Conservation (phyloP, 2,797 vertebrate species). For the Gallinago stenura region DNA sequence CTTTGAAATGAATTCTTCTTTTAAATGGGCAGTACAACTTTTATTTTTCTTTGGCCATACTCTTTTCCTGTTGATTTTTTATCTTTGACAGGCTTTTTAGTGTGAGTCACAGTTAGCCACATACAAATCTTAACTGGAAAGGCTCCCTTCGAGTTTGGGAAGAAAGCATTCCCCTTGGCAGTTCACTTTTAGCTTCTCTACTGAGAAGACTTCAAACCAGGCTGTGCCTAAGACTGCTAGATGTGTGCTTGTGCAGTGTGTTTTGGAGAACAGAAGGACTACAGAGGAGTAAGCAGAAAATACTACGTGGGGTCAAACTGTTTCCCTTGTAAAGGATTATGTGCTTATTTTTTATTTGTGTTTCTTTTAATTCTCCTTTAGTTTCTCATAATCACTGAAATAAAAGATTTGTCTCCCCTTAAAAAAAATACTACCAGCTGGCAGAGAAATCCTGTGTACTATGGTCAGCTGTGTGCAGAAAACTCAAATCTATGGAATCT, state of each 20-base stretch:
- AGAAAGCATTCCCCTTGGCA: neutral
- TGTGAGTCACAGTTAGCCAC: neutral
- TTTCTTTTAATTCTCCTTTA: neutral
- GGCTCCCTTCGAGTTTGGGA: neutral
- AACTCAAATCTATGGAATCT: slow-evolving; percentile 17
- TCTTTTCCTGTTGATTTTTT: neutral
- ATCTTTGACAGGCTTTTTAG: slow-evolving; percentile 9
- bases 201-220: neutral
- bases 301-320: neutral
- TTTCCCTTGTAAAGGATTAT: slow-evolving; percentile 8
- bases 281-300: neutral
- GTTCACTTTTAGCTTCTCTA: neutral
- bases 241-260: neutral
- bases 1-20: slow-evolving; percentile 22
- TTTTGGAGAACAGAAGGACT: neutral
- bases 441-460: slow-evolving; percentile 46
- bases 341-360: neutral
- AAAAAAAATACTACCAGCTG: slow-evolving; percentile 50
- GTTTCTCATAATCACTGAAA: slow-evolving; percentile 31
- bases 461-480: slow-evolving; percentile 34
- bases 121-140: neutral
- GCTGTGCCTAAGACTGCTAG: neutral
- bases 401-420: slow-evolving; percentile 54
- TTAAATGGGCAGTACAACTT: neutral
- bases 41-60: neutral